phyloP scores from a whole-genome alignment of 2,888 invertebrate genomes.

The Drosophila nr. fundita region DNA sequence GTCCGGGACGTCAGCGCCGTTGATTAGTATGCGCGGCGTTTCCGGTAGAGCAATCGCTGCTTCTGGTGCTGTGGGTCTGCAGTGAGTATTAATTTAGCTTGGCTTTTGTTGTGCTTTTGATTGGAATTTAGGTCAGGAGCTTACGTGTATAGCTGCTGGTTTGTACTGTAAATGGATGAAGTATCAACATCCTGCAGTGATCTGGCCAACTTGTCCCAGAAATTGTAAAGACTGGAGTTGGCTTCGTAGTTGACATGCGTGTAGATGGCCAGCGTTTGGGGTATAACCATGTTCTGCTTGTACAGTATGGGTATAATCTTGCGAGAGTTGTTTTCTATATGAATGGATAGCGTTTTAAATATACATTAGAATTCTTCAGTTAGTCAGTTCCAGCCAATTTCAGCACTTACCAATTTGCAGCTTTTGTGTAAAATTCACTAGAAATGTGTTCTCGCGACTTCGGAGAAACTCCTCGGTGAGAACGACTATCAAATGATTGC shows the following conservation, averaged over 20 bases:
- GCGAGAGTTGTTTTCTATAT: constrained; percentile 86
- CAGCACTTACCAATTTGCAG: constrained; percentile 89
- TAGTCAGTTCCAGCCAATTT: background rate
- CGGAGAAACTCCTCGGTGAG: constrained; percentile 91
- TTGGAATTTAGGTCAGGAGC: background rate
- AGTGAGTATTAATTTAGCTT: background rate
- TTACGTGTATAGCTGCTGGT: constrained; percentile 48
- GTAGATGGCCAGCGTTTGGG: constrained; percentile 88
- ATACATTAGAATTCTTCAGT: background rate
- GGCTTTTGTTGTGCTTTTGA: background rate
- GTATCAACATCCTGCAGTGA: constrained; percentile 84
- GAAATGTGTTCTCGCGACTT: constrained; percentile 91
- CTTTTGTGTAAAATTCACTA: constrained; percentile 92
- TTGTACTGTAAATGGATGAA: constrained; percentile 36
- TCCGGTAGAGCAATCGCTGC: constrained; percentile 29
- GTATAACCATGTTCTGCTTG: constrained; percentile 87
- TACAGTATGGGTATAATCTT: constrained; percentile 91
- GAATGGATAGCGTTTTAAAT: background rate
- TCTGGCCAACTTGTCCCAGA: constrained; percentile 89
- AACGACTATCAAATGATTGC: constrained; percentile 91
- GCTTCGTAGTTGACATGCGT: constrained; percentile 87
- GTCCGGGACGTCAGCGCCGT: constrained; percentile 54
- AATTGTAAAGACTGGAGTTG: constrained; percentile 87
- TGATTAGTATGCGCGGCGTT: constrained; percentile 61
- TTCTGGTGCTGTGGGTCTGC: constrained; percentile 33